Base-by-base conservation (phyloP, 2,888 invertebrate species). In the Hesperia comma region DNA sequence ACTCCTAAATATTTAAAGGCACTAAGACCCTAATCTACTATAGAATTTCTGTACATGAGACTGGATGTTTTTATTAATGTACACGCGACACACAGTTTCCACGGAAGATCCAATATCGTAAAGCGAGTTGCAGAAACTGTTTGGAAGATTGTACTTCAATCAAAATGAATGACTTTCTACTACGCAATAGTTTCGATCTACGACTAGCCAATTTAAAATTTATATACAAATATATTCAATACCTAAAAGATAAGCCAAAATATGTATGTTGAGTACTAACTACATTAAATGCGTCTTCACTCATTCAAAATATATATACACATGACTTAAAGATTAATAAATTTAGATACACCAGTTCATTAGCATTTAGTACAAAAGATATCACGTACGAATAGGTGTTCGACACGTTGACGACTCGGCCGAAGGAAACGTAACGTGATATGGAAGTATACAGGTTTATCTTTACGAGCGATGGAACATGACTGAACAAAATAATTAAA, bases 211-310 rank as follows among this genome's bases (percentile, higher is more conserved):
- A 85, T 83, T 76, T 74, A 71, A 26, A 61, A 71, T 72, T 57
- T 79, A 81, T 75, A 75, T 80, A 78, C 74, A 79, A 49, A 49
- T 49, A 49, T 49, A 77, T 74, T 63, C 68, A 70, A 74, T 74
- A 74, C 71, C 72, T 75, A 75, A 71, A 70, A 69, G 17, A 82
- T 78, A 80, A 80, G 79, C 78, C 76, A 76, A 70, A 71, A 79
- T 75, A 81, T 62, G 53, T 46, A 10, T 58, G 40, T 58, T 32
- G 88, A 89, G 88, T 80, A 81, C 79, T 80, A 82, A 80, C 85
- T 87, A 90, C 89, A 89, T 90, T 90, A 88, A 89, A 90, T 90
- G 90, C 88, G 89, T 80, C 82, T 81, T 82, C 82, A 86, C 86
- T 87, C 88, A 85, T 81, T 75, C 62, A 71, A 80, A 78, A 82